A percentile compares a stretch with the other conserved stretches of the same genome.
Conservation (phyloP, 2,888 invertebrate genomes). For the Eremobia ochroleuca region DNA sequence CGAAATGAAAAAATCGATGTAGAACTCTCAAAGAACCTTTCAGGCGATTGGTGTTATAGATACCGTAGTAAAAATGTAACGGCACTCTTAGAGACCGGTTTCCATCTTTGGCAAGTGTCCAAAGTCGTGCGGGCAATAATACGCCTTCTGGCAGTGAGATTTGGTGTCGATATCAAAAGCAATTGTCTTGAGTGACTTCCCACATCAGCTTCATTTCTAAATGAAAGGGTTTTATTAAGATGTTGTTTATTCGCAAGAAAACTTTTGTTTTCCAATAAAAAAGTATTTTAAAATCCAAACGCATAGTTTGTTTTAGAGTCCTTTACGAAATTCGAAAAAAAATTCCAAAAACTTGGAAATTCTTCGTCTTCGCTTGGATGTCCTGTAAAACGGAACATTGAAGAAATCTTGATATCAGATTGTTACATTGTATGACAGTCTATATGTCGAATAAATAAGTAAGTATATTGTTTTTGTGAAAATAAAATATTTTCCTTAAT, state of each 20-base stretch:
- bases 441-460: background rate
- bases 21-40: slow-evolving; percentile 61
- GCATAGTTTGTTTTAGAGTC: background rate
- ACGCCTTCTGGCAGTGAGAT: background rate
- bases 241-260: background rate
- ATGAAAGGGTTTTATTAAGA: background rate
- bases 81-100: slow-evolving; percentile 53
- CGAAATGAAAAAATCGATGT: too few relatives aligned
- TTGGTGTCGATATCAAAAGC: slow-evolving; percentile 12
- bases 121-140: slow-evolving; percentile 16
- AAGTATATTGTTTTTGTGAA: background rate
- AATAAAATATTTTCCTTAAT: background rate
- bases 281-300: background rate
- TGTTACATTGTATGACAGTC: background rate
- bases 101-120: slow-evolving; percentile 37
- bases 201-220: background rate
- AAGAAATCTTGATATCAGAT: background rate
- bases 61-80: slow-evolving; percentile 59
- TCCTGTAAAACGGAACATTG: background rate
- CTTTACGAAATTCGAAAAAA: background rate
- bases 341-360: background rate
- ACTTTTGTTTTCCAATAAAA: background rate
- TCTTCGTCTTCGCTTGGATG: slow-evolving; percentile 2
- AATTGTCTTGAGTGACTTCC: slow-evolving; percentile 15
- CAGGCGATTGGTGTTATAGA: slow-evolving; percentile 70